Conservation (phyloP, 2,888 invertebrate genomes). For the Euclidia mi region DNA sequence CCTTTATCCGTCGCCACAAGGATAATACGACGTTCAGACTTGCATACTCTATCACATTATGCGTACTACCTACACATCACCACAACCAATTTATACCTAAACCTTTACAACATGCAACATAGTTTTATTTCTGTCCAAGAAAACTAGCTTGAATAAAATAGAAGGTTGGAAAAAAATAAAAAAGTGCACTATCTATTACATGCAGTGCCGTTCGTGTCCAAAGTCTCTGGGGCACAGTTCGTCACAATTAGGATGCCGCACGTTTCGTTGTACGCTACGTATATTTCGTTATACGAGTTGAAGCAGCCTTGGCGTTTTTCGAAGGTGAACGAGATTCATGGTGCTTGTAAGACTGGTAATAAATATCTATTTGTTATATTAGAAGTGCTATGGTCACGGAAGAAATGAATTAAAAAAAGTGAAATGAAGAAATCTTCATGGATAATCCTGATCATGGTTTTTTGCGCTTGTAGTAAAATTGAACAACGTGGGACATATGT, state of each 20-base stretch:
- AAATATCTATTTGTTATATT: no score
- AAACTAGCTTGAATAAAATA: conserved; percentile 20
- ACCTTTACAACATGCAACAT: not conserved
- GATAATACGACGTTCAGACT: no score
- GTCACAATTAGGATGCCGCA: conserved; percentile 82
- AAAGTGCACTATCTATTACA: conserved; percentile 58
- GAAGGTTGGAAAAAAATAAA: conserved; percentile 29
- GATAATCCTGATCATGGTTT: no score
- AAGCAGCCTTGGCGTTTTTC: conserved; percentile 18
- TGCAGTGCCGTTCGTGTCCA: conserved; percentile 39
- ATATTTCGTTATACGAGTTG: conserved; percentile 53
- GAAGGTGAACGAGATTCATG: conserved; percentile 13
- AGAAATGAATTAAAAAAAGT: no score
- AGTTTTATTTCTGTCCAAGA: conserved; percentile 14
- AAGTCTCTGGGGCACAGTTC: conserved; percentile 76
- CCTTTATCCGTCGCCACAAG: no score
- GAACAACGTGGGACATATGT: no score
- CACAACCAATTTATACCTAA: no score
- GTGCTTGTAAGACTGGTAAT: not conserved
- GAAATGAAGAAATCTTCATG: no score
- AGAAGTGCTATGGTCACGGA: no score
- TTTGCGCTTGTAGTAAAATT: no score
- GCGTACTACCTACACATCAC: no score
- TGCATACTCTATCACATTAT: no score
- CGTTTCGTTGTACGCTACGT: conserved; percentile 71